Base-by-base conservation (phyloP, 2,113 vertebrate genomes). In the Colaptes auratus region DNA sequence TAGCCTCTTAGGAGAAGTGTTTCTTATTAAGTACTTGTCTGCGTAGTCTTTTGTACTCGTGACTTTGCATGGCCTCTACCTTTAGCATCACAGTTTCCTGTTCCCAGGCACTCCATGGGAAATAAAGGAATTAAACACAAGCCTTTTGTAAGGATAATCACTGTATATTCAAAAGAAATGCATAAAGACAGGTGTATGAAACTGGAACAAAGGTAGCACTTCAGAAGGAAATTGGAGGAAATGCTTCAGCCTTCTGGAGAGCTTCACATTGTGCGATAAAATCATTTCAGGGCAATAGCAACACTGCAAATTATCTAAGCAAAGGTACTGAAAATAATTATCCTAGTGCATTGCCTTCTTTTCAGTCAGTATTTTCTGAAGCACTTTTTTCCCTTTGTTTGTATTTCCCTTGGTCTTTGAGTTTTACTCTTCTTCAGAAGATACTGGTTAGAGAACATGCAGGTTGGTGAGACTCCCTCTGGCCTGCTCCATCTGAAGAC, bases 251-350 rank as follows among this genome's bases (percentile, higher is more conserved):
- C 21, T 75, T 60, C 21, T 42, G 17, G n/a, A 63, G 55, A 48
- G n/a, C 53, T 77, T 61, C 24, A 31, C 12, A 13, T 31, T 56
- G 10, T 31, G n/a, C 46, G 6, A 63, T 69, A 21, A 39, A 63
- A 69, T 63, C 17, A 20, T 58, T 79, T 60, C 19, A 63, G 13
- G 23, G 19, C 33, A 73, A 77, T 53, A 72, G 61, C 77, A 66
- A 8, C 9, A 25, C 61, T 61, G 19, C 0, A 0, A 15, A 66
- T 71, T 50, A 25, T 21, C 9, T 55, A 36, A 77, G 60, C 21
- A 86, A 35, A 50, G 3, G 19, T 9, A 46, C 7, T 61, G 33
- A 82, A 82, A 53, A 33, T 25, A 67, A 19, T 52, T 64, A 15
- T 44, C 72, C 4, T 73, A 30, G 16, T 44, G 7, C 5, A 11